These are phyloP conservation scores for Leptinotarsa haldemani DNA, from an alignment of 2,888 invertebrate species.

Conservation along the genomic window DNA sequence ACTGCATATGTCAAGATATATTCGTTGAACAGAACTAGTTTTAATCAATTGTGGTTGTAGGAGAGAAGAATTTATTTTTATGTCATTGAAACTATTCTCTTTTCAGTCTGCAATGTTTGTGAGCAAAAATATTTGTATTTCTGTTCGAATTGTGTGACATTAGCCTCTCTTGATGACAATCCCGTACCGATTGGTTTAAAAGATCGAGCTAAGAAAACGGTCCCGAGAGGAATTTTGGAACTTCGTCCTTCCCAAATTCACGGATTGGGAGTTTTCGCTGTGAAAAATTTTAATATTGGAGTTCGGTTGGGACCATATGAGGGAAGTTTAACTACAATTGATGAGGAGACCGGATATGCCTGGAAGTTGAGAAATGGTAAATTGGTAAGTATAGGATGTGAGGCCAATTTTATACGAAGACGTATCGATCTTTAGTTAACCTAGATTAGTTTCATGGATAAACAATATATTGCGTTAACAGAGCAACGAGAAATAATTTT, in stretches of 20 bases:
- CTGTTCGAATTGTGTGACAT: constrained; percentile 46
- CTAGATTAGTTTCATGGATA: no score
- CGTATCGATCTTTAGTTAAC: no score
- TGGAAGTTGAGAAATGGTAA: constrained; percentile 48
- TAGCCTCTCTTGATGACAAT: constrained; percentile 40
- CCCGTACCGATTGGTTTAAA: constrained; percentile 41
- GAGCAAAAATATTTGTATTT: constrained; percentile 45
- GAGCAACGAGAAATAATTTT: no score
- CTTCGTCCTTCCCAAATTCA: constrained; percentile 48
- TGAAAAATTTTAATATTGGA: constrained; percentile 42
- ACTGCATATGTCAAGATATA: no score
- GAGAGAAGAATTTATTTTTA: no score
- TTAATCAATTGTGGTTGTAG: no score
- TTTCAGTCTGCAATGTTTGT: constrained; percentile 49
- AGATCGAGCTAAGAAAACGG: constrained; percentile 49
- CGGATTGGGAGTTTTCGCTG: constrained; percentile 51
- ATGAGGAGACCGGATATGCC: constrained; percentile 43
- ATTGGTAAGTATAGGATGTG: constrained; percentile 39
- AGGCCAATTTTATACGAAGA: constrained; percentile 31
- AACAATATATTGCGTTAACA: no score
- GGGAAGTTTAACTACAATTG: constrained; percentile 43
- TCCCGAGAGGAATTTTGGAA: constrained; percentile 45
- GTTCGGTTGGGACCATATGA: constrained; percentile 53
- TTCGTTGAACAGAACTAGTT: no score
- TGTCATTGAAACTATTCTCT: no score